A percentile compares a stretch with the other conserved stretches of the same genome.
phyloP scores from a whole-genome alignment of 2,888 invertebrate species.

The Meiosimyza decipiens region DNA sequence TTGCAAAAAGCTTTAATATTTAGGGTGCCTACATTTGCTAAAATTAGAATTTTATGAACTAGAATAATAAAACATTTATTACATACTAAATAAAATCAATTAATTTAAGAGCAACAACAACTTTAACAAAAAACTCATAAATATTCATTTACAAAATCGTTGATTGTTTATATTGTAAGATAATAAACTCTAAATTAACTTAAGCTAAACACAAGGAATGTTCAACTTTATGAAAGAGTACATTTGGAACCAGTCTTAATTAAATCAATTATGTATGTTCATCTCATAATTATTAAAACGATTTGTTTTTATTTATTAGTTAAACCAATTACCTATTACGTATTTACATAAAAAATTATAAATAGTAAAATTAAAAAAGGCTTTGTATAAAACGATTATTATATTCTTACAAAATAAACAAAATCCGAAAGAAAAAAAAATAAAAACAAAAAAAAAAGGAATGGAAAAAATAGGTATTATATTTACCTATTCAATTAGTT shows the following conservation, averaged over 20 bases:
- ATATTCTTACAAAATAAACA: slow-evolving; percentile 34
- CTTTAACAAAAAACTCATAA: slow-evolving; percentile 34
- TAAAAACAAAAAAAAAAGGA: slow-evolving; percentile 34
- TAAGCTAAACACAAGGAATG: not conserved
- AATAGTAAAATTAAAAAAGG: slow-evolving; percentile 49
- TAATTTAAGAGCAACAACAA: slow-evolving; percentile 31
- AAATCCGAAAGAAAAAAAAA: slow-evolving; percentile 34
- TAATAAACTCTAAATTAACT: slow-evolving; percentile 12
- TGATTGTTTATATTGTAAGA: slow-evolving; percentile 35
- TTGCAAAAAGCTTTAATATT: slow-evolving; percentile 68
- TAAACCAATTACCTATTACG: slow-evolving; percentile 48
- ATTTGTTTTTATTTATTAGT: slow-evolving; percentile 14
- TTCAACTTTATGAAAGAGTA: slow-evolving; percentile 36
- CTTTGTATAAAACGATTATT: slow-evolving; percentile 55
- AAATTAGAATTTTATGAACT: slow-evolving; percentile 64
- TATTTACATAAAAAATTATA: slow-evolving; percentile 52
- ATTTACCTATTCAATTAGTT: slow-evolving; percentile 50
- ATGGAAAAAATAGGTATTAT: slow-evolving; percentile 44
- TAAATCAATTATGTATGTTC: slow-evolving; percentile 46
- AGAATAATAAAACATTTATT: slow-evolving; percentile 34
- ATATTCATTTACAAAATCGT: slow-evolving; percentile 37
- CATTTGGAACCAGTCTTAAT: slow-evolving; percentile 38
- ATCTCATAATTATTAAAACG: slow-evolving; percentile 3
- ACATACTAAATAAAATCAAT: slow-evolving; percentile 35
- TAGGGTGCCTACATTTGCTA: slow-evolving; percentile 68